Evolutionary conservation across 1,140 invertebrate genomes (phyloP).

Genomic region (Diuraphis noxia): DNA sequence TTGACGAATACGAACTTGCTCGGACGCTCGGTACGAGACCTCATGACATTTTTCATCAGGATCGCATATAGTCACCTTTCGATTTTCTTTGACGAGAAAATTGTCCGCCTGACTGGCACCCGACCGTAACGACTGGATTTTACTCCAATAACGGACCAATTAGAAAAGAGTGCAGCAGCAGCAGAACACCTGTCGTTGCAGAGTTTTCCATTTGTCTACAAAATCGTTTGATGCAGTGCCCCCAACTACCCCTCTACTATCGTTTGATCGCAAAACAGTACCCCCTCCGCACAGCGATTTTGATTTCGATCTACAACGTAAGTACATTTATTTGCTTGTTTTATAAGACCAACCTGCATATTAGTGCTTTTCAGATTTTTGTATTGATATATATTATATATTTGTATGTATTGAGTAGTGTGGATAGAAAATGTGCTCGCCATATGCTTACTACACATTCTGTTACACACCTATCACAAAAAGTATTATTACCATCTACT

Average conservation of each 20-base stretch:
- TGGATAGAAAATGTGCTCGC: neutral
- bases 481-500: neutral
- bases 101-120: neutral
- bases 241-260: neutral
- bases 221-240: neutral
- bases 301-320: neutral
- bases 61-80: neutral
- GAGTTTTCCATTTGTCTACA: neutral
- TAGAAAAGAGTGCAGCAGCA: neutral
- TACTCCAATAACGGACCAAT: neutral
- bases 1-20: neutral
- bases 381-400: neutral
- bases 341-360: neutral
- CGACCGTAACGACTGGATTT: neutral
- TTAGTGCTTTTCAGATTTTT: neutral
- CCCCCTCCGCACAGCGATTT: neutral
- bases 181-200: neutral
- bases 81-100: neutral
- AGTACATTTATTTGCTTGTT: slow-evolving; percentile 5
- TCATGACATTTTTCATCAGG: neutral
- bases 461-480: neutral
- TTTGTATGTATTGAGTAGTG: neutral
- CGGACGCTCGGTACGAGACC: neutral
- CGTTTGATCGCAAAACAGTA: neutral
- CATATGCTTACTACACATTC: neutral